These are phyloP conservation scores for Alcedo quadribrachys DNA, from an alignment of 2,797 vertebrate species.

Conservation along the genomic window DNA sequence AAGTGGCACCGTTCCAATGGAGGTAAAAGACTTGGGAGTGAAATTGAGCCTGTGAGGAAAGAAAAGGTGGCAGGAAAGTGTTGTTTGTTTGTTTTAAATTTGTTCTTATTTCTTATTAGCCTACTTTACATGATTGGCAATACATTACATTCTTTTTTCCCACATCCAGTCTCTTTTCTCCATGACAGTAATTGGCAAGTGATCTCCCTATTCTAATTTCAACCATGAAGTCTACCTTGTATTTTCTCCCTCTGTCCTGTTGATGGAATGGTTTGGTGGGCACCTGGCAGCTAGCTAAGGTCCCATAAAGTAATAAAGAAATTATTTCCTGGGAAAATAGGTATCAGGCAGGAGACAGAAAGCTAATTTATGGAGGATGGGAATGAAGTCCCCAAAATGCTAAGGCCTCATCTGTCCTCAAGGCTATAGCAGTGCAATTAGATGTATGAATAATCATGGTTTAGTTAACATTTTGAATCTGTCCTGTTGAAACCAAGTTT, in stretches of 20 bases:
- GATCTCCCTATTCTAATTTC: background rate
- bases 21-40: background rate
- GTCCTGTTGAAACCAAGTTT: background rate
- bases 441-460: background rate
- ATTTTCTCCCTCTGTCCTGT: background rate
- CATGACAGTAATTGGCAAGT: background rate
- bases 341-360: background rate
- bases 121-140: background rate
- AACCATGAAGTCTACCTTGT: accelerated
- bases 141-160: background rate
- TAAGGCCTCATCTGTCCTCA: background rate
- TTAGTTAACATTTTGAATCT: background rate
- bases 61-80: too few species aligned
- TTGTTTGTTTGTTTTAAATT: background rate
- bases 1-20: background rate
- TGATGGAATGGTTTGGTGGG: background rate
- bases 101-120: background rate
- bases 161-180: background rate
- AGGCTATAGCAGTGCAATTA: background rate
- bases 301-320: background rate
- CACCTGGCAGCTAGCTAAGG: background rate
- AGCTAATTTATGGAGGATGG: background rate
- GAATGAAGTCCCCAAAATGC: background rate
- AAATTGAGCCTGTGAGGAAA: too few species aligned
- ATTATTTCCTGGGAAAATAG: background rate